Evolutionary conservation across 2,113 vertebrate species (phyloP), one percentile per base, ranked within the genome.

Genomic region (Todiramphus saurophagus): DNA sequence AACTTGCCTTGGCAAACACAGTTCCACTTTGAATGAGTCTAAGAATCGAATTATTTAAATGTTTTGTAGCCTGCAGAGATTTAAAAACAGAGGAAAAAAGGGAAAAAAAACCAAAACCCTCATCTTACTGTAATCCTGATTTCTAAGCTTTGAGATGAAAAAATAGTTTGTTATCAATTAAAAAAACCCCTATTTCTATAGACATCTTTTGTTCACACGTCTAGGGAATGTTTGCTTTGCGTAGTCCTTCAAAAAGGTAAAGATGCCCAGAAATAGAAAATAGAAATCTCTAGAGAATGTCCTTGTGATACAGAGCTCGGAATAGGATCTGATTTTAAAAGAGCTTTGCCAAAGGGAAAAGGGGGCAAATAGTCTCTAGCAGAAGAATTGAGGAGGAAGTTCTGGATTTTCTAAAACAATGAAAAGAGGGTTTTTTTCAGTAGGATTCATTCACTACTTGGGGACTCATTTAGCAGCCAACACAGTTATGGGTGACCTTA

Each of bases 101-200:
- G 10, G 15, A 53, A 4, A 19, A 66, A 10, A 2, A 43, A 62
- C 41, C 41, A 7, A 41, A 41, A 10, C 46, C 46, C 11, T 15
- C 2, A 43, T 1, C 2, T 74, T 63, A 39, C 1, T 72, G 1
- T 37, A 28, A n/a, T 55, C 44, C 31, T 11, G 17, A 27, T 1
- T 72, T 64, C 7, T 76, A 19, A 79, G 21, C 5, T 70, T 67
- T 68, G 46, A 64, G n/a, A 20, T 82, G 5, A 31, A 66, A 66
- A 91, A 81, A 27, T 27, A 79, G 21, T 58, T 51, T 41, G 13
- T 70, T 82, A 31, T 33, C 21, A 64, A 8, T n/a, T 77, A n/a
- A 64, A 63, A 72, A 39, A 64, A 44, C 20, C 19, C 51, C 51
- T 68, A 8, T 13, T 72, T 70, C 16, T 85, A 1, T 43, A 69